Base-by-base conservation (phyloP, 2,888 invertebrate genomes). In the Conchocele bisecta region DNA sequence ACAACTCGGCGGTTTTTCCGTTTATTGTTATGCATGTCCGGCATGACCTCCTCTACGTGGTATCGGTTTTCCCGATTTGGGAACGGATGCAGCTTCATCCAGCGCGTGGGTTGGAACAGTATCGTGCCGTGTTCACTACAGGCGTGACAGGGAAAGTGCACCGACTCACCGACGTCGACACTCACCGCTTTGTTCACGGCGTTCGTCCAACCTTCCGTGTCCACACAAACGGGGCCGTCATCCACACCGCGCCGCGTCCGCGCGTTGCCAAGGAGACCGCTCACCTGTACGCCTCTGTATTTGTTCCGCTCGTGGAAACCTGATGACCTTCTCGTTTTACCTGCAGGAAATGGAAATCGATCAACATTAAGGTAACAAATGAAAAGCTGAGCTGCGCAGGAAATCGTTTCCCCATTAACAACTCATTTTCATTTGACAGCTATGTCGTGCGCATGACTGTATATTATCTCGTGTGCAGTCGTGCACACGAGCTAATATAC, bases 21-120 rank as follows among this genome's bases (percentile, higher is more conserved):
- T 24, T 75, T 72, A 17, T 84, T 75, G 35, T 82, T 81, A 33
- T 81, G 76, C 66, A 75, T 72, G 35, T 77, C 83, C 6, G 75
- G 29, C 4, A 70, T 37, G 9, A 84, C 73, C 58, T 84, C 84
- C 35, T 60, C 46, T 0, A 77, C 41, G 9, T 54, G 65, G 65
- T 70, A 63, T 17, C 44, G 24, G 4, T 53, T 58, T 28, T 54
- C 17, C 29, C 60, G 17, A 20, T 64, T 57, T 9, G 66, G 54
- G 29, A 50, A 56, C 11, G 65, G 57, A n/a, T 64, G 39, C 1
- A 81, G 53, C 54, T 69, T 75, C 7, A 75, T 54, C 81, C 81
- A 81, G 35, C 67, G 61, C 63, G 64, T 61, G 0, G 75, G 51
- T 24, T 31, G 57, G 13, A 58, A 80, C 35, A 44, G 58, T 1